phyloP scores from a whole-genome alignment of 2,888 invertebrate species.

The Dolichopus griseipennis region DNA sequence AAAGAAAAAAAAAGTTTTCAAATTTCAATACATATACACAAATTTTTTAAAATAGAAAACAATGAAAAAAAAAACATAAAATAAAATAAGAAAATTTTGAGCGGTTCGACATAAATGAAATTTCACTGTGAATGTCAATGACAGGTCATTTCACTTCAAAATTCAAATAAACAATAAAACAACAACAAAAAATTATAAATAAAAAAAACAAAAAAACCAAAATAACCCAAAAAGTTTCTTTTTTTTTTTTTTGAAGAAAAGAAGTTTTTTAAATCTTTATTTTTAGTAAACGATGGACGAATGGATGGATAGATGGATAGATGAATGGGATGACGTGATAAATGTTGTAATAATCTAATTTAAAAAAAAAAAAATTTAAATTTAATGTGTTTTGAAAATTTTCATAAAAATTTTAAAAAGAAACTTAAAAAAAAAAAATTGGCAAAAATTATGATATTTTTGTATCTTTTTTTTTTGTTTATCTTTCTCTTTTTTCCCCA shows the following conservation, averaged over 20 bases:
- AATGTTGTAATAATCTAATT: neutral
- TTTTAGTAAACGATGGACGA: neutral
- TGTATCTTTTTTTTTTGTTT: too few species aligned
- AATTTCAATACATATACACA: too few species aligned
- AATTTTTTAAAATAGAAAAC: too few species aligned
- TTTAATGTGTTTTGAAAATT: neutral
- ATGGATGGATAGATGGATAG: neutral
- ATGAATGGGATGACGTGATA: neutral
- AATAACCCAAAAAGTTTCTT: too few species aligned
- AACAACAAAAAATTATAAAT: too few species aligned
- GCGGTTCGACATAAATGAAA: neutral
- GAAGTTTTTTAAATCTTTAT: neutral
- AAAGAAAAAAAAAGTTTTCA: too few species aligned
- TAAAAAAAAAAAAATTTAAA: neutral
- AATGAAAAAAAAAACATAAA: neutral
- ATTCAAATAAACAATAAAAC: neutral
- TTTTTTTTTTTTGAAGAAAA: neutral
- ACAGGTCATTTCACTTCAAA: neutral
- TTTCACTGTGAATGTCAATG: slow-evolving; percentile 6
- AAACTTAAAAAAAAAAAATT: too few species aligned
- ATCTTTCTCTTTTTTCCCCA: too few species aligned
- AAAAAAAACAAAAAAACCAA: too few species aligned
- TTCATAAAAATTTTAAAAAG: neutral
- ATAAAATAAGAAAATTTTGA: neutral
- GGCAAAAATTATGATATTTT: too few species aligned